Conservation (phyloP, 2,113 vertebrate genomes). For the Machaerirhynchus nigripectus region DNA sequence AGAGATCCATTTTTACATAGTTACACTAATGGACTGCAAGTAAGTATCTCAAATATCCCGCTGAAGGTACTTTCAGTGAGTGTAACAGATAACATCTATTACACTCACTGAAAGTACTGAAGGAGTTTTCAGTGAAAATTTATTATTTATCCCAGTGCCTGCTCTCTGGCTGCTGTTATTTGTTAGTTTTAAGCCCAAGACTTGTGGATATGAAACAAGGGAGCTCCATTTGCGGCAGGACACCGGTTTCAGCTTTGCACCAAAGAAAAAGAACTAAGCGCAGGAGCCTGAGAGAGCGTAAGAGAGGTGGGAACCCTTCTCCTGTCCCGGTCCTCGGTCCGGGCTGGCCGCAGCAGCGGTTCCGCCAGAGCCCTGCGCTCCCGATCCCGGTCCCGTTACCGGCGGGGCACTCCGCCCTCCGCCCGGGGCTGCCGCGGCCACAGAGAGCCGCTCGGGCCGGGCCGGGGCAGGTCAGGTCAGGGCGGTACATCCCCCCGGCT, state of each 20-base stretch:
- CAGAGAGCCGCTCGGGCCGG: background rate
- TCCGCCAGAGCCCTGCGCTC: accelerated
- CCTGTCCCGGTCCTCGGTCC: accelerated
- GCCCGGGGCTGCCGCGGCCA: background rate
- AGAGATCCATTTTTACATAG: accelerated
- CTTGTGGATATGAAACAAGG: accelerated
- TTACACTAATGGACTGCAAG: background rate
- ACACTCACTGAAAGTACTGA: background rate
- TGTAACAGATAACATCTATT: background rate
- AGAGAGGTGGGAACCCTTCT: accelerated
- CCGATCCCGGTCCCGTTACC: background rate
- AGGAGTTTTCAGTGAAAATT: background rate
- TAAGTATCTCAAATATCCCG: accelerated
- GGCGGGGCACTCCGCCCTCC: background rate
- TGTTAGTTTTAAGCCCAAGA: background rate
- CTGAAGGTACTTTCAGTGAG: background rate
- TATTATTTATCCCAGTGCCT: background rate
- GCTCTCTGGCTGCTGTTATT: background rate
- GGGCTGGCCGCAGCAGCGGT: background rate
- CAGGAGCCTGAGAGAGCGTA: accelerated
- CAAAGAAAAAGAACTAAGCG: accelerated
- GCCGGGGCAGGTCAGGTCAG: background rate
- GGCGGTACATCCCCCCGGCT: background rate
- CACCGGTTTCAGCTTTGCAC: accelerated
- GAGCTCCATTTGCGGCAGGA: accelerated